phyloP scores from a whole-genome alignment of 2,797 vertebrate genomes.

The Lepilemur septentrionalis region DNA sequence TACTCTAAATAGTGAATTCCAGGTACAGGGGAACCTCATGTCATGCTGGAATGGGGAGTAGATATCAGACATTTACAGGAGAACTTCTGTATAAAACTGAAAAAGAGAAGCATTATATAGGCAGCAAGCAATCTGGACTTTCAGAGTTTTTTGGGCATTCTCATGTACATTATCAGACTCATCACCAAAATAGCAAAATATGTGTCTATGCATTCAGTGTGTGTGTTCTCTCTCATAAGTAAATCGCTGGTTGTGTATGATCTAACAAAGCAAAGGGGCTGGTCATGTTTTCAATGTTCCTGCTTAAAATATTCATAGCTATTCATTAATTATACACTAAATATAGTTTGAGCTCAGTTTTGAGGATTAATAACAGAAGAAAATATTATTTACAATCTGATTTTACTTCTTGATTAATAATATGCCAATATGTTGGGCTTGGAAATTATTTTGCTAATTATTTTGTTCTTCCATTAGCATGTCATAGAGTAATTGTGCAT shows the following conservation, averaged over 20 bases:
- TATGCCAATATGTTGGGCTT: not conserved
- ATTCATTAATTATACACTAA: not conserved
- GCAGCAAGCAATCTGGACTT: not conserved
- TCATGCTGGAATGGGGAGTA: not conserved
- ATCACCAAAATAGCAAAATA: not conserved
- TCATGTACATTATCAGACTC: not conserved
- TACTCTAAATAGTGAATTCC: not conserved
- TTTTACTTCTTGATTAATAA: not conserved
- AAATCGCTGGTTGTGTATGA: not conserved
- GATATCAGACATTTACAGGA: no score
- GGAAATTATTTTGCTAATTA: not conserved
- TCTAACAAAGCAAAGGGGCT: not conserved
- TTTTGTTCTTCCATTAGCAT: conserved; percentile 53
- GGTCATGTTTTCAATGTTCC: not conserved
- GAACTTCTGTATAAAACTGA: not conserved
- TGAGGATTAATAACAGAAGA: not conserved
- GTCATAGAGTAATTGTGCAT: conserved; percentile 57
- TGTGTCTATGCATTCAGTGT: not conserved
- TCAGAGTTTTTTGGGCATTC: not conserved
- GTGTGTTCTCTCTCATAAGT: not conserved
- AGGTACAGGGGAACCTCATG: not conserved
- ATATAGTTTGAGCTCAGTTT: not conserved
- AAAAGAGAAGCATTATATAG: not conserved
- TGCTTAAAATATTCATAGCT: not conserved
- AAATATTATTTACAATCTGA: not conserved